These are phyloP conservation scores for Anas platyrhynchos DNA, from an alignment of 2,113 vertebrate species.

Conservation along the genomic window DNA sequence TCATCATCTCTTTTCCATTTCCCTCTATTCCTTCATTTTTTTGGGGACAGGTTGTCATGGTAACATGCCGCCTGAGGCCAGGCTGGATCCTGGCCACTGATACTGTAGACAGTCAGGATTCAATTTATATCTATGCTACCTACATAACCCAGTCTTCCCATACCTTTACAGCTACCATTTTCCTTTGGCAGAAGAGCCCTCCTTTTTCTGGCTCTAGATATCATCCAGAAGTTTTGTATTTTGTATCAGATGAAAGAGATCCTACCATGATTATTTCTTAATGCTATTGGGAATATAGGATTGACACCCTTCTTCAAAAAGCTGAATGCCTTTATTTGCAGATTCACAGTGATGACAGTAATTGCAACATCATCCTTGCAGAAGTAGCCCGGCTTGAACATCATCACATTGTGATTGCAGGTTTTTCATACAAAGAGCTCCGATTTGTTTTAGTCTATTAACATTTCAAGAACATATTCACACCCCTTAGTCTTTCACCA, in stretches of 20 bases:
- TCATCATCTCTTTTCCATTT: not conserved
- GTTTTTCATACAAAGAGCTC: not conserved
- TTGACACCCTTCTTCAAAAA: not conserved
- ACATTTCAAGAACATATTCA: not conserved
- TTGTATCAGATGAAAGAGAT: not conserved
- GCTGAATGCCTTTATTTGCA: rapidly evolving
- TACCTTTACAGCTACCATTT: not conserved
- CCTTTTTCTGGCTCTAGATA: not conserved
- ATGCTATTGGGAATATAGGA: not conserved
- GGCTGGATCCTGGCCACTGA: not conserved
- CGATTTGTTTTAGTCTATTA: not conserved
- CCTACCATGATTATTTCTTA: not conserved
- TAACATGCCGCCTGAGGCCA: not conserved
- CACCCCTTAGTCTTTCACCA: not conserved
- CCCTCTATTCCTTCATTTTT: not conserved
- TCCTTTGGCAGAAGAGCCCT: not conserved
- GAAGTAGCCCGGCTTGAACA: not conserved
- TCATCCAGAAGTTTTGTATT: not conserved
- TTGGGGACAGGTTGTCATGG: not conserved
- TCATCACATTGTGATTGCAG: not conserved
- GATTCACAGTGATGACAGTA: not conserved
- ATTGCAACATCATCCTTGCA: not conserved
- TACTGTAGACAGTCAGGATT: not conserved
- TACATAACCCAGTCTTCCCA: not conserved
- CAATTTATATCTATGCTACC: rapidly evolving